Base-by-base conservation (phyloP, 1,140 invertebrate species). In the Drosophila parabipectinata region DNA sequence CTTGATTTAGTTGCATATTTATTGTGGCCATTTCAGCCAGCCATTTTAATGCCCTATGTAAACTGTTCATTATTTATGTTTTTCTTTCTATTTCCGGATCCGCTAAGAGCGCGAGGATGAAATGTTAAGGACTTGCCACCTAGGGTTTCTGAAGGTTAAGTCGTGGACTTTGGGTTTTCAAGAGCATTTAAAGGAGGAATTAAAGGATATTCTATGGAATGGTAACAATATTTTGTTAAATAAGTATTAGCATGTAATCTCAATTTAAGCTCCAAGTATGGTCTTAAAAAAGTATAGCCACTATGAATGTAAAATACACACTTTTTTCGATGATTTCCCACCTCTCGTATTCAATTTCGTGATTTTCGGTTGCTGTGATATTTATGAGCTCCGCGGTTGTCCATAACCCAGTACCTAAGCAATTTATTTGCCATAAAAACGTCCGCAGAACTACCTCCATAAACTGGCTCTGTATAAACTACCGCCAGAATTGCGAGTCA, bases 1-100 rank as follows among this genome's bases (percentile, higher is more conserved):
- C 83, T 75, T 87, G 83, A 87, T 87, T 87, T 87, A 87, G 83
- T 87, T 87, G 72, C 83, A 88, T 83, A 88, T 87, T 87, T 87
- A 87, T 87, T 85, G 80, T 85, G 63, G 44, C 73, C 55, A 71
- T 52, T 72, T 26, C 24, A 37, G 41, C 34, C 39, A 45, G 50
- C 60, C 82, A 87, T 87, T 78, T 78, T 78, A 85, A 87, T 85
- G 82, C 80, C 64, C 85, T 78, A 87, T 85, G 82, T 68, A 87
- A 87, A 87, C 81, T 67, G 77, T 77, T 48, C 24, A 39, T 56
- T 68, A 69, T 69, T 69, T 69, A 69, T 69, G 63, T 32, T 14
- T 34, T 56, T 45, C 44, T 14, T 14, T 10, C 10, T 26, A 30
- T 53, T 48, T 72, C 28, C 18, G 2, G 0, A n/a, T n/a, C n/a